Conservation (phyloP, 92 coral and sea anemone genomes). For the Zoanthus gigantus region DNA sequence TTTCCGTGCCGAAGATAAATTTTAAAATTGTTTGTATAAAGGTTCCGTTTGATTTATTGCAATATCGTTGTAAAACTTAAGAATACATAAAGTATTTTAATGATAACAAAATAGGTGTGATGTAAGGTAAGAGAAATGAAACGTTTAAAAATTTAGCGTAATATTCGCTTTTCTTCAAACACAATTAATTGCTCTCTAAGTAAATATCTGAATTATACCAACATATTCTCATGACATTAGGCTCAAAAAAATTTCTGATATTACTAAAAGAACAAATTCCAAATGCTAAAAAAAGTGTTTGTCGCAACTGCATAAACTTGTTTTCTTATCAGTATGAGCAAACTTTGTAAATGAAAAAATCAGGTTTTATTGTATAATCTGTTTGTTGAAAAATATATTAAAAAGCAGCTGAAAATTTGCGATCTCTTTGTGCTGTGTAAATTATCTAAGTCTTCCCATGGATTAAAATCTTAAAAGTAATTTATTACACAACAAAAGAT, state of each 20-base stretch:
- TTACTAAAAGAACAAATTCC: not conserved
- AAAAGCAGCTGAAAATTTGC: slow-evolving; percentile 8
- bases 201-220: not conserved
- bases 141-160: not conserved
- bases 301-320: not conserved
- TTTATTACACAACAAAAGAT: not conserved
- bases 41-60: not conserved
- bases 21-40: not conserved
- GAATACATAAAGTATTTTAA: not conserved
- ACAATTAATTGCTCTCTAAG: not conserved
- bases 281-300: not conserved
- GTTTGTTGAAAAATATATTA: slow-evolving; percentile 5
- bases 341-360: not conserved
- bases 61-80: not conserved
- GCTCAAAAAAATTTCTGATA: not conserved
- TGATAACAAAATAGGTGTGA: not conserved
- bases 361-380: not conserved
- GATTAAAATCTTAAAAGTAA: not conserved
- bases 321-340: not conserved
- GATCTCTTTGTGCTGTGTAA: not conserved
- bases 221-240: not conserved
- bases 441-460: not conserved
- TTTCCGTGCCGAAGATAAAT: not conserved
- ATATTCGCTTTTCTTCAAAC: not conserved
- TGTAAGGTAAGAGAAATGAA: not conserved